These are phyloP conservation scores for Coelinius sp. DNA, from an alignment of 2,888 invertebrate species.

Conservation along the genomic window DNA sequence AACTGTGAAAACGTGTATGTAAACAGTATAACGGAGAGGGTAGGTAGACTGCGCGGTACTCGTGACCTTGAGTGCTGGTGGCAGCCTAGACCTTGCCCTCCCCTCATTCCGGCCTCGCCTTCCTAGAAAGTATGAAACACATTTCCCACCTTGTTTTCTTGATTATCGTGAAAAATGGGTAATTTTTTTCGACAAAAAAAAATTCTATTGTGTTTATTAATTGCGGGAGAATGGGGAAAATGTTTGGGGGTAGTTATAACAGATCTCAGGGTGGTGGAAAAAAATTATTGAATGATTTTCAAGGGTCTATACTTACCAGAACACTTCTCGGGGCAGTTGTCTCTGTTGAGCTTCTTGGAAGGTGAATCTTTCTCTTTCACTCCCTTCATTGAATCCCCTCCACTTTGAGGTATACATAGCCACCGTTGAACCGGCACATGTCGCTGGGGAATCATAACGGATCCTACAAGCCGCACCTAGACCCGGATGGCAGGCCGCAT, in stretches of 20 bases:
- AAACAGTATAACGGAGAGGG: constrained; percentile 49
- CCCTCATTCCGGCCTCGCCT: constrained; percentile 13
- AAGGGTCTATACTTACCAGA: not conserved
- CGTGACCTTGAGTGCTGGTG: constrained; percentile 64
- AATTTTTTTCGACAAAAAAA: too few species aligned
- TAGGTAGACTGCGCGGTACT: constrained; percentile 58
- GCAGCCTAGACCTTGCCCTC: constrained; percentile 66
- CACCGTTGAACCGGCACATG: constrained; percentile 23
- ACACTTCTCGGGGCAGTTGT: not conserved
- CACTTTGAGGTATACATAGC: not conserved
- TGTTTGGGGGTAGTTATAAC: not conserved
- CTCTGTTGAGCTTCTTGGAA: not conserved
- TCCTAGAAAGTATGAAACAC: constrained; percentile 9
- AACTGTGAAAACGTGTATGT: constrained; percentile 27
- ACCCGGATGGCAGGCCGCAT: constrained; percentile 54
- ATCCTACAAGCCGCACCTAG: constrained; percentile 62
- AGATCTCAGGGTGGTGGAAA: not conserved
- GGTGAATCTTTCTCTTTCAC: not conserved
- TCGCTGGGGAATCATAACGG: constrained; percentile 59
- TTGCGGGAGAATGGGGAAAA: not conserved
- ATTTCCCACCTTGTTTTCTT: not conserved
- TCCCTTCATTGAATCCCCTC: not conserved
- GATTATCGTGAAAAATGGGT: too few species aligned
- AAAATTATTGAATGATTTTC: not conserved
- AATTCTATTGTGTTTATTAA: not conserved